Evolutionary conservation across 2,888 invertebrate genomes (phyloP), one percentile per base, ranked within the genome.

Genomic region (Beris morrisii): DNA sequence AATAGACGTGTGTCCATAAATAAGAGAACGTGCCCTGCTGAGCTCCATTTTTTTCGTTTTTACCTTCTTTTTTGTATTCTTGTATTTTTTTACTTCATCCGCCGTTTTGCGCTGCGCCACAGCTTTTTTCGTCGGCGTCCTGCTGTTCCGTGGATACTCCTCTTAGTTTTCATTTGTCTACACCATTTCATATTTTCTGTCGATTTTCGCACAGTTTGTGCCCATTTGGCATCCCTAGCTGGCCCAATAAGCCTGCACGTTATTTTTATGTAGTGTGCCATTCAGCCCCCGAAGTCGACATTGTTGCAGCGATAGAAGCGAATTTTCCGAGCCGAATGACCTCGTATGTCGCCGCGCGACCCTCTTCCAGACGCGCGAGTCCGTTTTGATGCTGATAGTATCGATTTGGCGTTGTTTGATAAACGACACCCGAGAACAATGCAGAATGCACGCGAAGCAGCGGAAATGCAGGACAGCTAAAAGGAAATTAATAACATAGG

Each of bases 1-100:
- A 69, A 64, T 66, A 66, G 69, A 67, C 69, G 65, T 67, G 67
- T 71, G 71, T 70, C 69, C 71, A 71, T 71, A 71, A 71, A 71
- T 69, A 71, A 69, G 69, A 65, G 64, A 66, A 68, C 67, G 66
- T 70, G 70, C 67, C 71, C 69, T 69, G 71, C 70, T 69, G 70
- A 71, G 71, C 70, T 69, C 70, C 58, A 69, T 68, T 69, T 71
- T 70, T 66, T 64, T 67, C 9, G 9, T 5, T 38, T 38, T 5
- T 9, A 7, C 9, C 5, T 38, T 7, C 9, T 38, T 38, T 38
- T 38, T 38, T 38, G 38, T 38, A 38, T 38, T 38, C 46, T 55
- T 32, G 54, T 46, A 56, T 52, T 63, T 28, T 58, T 64, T 53
- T 53, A 15, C 5, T 57, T n/a, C 30, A 15, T 43, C 28, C 38